Evolutionary conservation across 2,888 invertebrate species (phyloP).

Genomic region (Drosophila meridiana): DNA sequence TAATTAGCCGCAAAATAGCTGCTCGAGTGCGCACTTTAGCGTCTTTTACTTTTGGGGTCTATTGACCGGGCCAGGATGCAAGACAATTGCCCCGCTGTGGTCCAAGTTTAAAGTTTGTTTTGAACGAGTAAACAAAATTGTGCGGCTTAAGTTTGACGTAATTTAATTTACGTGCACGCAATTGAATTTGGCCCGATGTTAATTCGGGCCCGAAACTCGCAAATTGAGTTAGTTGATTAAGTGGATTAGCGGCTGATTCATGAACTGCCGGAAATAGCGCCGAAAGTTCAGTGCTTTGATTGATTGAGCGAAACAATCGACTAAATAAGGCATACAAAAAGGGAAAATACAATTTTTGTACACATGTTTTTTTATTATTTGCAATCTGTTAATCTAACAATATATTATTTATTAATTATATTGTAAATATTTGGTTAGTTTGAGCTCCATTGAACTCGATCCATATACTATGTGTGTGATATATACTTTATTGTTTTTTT

Average conservation of each 20-base stretch:
- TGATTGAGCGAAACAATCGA: neutral
- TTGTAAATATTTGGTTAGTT: too few relatives aligned
- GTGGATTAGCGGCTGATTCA: slow-evolving; percentile 26
- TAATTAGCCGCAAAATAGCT: slow-evolving; percentile 70
- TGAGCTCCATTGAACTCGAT: too few relatives aligned
- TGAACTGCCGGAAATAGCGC: neutral
- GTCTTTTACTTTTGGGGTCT: slow-evolving; percentile 2
- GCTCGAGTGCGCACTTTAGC: slow-evolving; percentile 62
- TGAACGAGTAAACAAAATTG: slow-evolving; percentile 80
- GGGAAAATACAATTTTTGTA: too few relatives aligned
- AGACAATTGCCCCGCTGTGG: slow-evolving; percentile 37
- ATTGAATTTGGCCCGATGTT: slow-evolving; percentile 40
- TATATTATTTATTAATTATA: too few relatives aligned
- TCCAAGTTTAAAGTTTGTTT: slow-evolving; percentile 75
- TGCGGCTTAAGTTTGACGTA: slow-evolving; percentile 66
- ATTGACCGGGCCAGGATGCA: slow-evolving; percentile 39
- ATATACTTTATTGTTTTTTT: too few relatives aligned
- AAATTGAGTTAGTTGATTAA: slow-evolving; percentile 28
- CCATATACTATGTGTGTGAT: too few relatives aligned
- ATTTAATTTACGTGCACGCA: slow-evolving; percentile 73
- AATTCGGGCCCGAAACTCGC: slow-evolving; percentile 14
- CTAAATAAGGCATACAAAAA: neutral
- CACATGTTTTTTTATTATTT: too few relatives aligned
- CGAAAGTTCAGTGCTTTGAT: neutral
- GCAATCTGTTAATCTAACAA: too few relatives aligned